A percentile compares a stretch with the other conserved stretches of the same genome.
Evolutionary conservation across 2,888 invertebrate species (phyloP).

Genomic region (Andrena chrysosceles): DNA sequence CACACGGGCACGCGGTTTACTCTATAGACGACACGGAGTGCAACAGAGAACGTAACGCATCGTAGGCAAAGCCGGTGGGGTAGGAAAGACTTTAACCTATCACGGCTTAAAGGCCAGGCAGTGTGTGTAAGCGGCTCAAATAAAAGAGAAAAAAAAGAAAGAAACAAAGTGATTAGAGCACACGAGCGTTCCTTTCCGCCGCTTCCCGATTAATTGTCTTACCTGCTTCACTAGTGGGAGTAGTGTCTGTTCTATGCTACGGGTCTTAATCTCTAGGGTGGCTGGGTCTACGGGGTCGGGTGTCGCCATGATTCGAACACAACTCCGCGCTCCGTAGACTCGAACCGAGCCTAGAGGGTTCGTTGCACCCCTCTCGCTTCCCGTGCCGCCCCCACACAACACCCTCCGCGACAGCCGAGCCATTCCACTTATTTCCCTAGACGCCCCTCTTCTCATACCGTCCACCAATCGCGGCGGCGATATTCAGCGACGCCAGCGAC

Average conservation of each 20-base stretch:
- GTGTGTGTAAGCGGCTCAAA: conserved; percentile 50
- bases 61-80: conserved; percentile 55
- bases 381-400: conserved; percentile 50
- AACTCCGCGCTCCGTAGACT: conserved; percentile 82
- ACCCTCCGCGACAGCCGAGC: conserved; percentile 62
- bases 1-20: conserved; percentile 12
- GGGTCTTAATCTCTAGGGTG: conserved; percentile 94
- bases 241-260: conserved; percentile 97
- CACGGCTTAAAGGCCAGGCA: conserved; percentile 42
- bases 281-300: conserved; percentile 87
- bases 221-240: conserved; percentile 98
- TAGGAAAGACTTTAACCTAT: conserved; percentile 62
- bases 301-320: conserved; percentile 87
- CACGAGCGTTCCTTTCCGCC: conserved; percentile 40
- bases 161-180: conserved; percentile 44
- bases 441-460: conserved; percentile 42
- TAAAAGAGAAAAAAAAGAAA: conserved; percentile 46
- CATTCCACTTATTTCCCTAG: conserved; percentile 60
- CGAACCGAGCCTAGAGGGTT: conserved; percentile 82
- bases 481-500: conserved; percentile 53
- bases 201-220: conserved; percentile 81
- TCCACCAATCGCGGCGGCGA: conserved; percentile 77
- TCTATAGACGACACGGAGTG: conserved; percentile 36
- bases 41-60: conserved; percentile 52
- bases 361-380: conserved; percentile 78